Evolutionary conservation across 2,888 invertebrate genomes (phyloP), one percentile per base, ranked within the genome.

Genomic region (Petrolisthes cinctipes): DNA sequence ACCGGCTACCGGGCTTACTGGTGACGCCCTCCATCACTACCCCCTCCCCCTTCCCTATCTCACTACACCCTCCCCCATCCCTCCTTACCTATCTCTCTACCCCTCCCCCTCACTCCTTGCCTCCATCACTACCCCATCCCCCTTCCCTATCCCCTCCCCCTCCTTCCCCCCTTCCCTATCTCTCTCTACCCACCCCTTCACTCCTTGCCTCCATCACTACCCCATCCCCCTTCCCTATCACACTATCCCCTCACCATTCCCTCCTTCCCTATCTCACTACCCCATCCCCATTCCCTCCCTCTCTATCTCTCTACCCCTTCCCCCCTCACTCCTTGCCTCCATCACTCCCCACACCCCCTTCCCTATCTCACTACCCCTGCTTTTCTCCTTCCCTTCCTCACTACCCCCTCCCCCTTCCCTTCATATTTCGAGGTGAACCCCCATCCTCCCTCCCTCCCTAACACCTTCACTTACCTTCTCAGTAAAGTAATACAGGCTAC

Each of bases 1-100:
- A 86, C 89, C 81, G 78, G 86, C 89, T 89, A 89, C 89, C 82
- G 89, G 89, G 89, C 89, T 89, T 89, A 84, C 86, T 84, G 81
- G 57, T 75, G 71, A 61, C 57, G 56, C 61, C 57, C 73, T 56
- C 56, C 79, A 53, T 79, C 66, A 17, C 53, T 37, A 20, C 78
- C 53, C 78, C 78, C 75, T 75, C 20, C 20, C 68, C 75, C 23
- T 14, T 51, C 11, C 51, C 78, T 14, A 9, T n/a, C 53, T 78
- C 53, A 78, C 51, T 51, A 37, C 17, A 17, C 23, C 17, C 75
- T 11, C 23, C 37, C 23, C 61, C 61, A 61, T 17, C 51, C 51
- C 51, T 51, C 76, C 37, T 3, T 51, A 73, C 20, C 73, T 73
- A 37, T 20, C 73, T 9, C 20, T n/a, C 20, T 73, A 37, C 37